Percentiles rank a stretch among this genome's conserved stretches.
phyloP scores from a whole-genome alignment of 2,888 invertebrate genomes.

The Ceraclea dissimilis region DNA sequence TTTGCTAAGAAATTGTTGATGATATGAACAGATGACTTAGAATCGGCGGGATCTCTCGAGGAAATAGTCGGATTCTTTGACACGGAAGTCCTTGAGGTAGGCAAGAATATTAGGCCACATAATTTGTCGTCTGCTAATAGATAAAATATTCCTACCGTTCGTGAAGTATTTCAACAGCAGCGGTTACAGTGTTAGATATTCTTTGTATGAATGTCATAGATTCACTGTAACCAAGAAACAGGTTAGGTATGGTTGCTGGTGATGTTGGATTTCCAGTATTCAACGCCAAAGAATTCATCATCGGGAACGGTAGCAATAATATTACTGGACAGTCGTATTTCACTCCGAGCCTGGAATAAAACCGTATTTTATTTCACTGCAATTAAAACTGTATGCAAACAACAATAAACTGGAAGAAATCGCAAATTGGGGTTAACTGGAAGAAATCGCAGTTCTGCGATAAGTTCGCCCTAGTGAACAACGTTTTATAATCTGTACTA shows the following conservation, averaged over 20 bases:
- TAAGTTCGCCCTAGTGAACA: too few species aligned
- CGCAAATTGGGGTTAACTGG: too few species aligned
- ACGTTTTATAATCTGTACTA: too few species aligned
- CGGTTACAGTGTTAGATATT: conserved; percentile 9
- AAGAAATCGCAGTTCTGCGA: too few species aligned
- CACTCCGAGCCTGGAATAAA: conserved; percentile 18
- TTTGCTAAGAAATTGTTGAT: neutral
- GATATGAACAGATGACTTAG: neutral
- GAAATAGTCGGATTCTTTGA: too few species aligned
- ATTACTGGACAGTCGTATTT: conserved; percentile 22
- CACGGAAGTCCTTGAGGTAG: too few species aligned
- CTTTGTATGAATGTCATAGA: conserved; percentile 19
- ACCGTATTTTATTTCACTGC: neutral
- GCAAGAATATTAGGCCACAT: too few species aligned
- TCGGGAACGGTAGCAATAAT: conserved; percentile 12
- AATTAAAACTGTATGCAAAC: neutral
- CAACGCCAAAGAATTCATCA: conserved; percentile 19
- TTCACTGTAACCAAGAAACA: conserved; percentile 10
- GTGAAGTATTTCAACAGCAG: conserved; percentile 5
- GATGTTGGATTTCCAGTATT: conserved; percentile 16
- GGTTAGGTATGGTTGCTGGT: conserved; percentile 17
- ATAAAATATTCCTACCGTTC: neutral
- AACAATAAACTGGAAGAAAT: neutral
- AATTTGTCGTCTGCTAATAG: too few species aligned
- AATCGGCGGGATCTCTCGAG: too few species aligned